phyloP scores from a whole-genome alignment of 2,113 vertebrate species.

The Megaptera novaeangliae region DNA sequence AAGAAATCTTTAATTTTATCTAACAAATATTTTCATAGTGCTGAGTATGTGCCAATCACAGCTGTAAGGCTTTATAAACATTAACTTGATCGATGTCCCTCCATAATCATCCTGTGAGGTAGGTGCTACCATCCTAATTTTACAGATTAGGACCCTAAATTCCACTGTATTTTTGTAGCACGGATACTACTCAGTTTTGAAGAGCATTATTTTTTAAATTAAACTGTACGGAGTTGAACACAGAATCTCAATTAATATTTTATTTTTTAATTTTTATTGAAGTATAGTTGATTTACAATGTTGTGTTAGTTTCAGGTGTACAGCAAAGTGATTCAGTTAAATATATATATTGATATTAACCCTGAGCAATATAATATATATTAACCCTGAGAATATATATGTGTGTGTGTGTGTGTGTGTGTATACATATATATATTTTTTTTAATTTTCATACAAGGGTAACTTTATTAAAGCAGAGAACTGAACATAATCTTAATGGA shows the following conservation, averaged over 20 bases:
- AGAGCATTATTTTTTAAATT: not conserved
- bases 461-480: slow-evolving; percentile 52
- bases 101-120: not conserved
- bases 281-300: not conserved
- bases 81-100: not conserved
- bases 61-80: not conserved
- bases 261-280: not conserved
- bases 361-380: not conserved
- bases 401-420: no score
- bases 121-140: not conserved
- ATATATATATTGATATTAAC: not conserved
- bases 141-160: not conserved
- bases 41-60: not conserved
- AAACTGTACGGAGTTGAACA: not conserved
- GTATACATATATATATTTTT: no score
- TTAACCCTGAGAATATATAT: not conserved
- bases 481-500: slow-evolving; percentile 9
- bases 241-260: not conserved
- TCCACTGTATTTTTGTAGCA: not conserved
- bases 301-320: not conserved
- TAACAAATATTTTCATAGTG: not conserved
- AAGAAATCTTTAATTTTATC: not conserved
- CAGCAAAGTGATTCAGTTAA: not conserved
- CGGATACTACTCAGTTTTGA: not conserved
- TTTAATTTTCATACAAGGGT: not conserved